A percentile compares a stretch with the other conserved stretches of the same genome.
Evolutionary conservation across 1,140 invertebrate species (phyloP).

Genomic region (Aphidius gifuensis): DNA sequence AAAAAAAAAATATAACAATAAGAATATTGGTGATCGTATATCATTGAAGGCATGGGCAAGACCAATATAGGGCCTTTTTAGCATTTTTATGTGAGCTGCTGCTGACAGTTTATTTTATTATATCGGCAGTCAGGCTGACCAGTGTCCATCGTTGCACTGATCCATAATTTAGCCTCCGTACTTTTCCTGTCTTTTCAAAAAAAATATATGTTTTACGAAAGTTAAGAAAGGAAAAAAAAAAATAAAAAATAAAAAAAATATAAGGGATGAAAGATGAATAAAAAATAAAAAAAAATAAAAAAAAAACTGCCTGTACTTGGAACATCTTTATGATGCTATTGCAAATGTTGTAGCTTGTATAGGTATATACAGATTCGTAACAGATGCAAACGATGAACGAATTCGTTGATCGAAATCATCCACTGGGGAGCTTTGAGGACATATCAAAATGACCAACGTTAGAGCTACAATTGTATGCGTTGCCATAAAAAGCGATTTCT

Average conservation of each 20-base stretch:
- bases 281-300: too few species aligned
- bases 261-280: background rate
- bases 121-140: conserved; percentile 35
- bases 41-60: conserved; percentile 17
- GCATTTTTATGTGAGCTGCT: conserved; percentile 54
- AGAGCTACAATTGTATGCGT: conserved; percentile 9
- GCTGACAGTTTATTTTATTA: conserved; percentile 57
- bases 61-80: conserved; percentile 39
- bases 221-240: background rate
- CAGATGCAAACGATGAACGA: conserved; percentile 18
- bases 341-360: too few species aligned
- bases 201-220: too few species aligned
- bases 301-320: too few species aligned
- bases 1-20: conserved; percentile 3
- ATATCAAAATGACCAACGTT: conserved; percentile 7
- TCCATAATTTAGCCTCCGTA: conserved; percentile 20
- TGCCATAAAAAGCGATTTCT: conserved; percentile 30
- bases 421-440: conserved; percentile 15
- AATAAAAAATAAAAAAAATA: background rate
- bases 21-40: conserved; percentile 3
- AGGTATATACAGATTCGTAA: background rate
- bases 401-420: conserved; percentile 17
- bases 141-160: conserved; percentile 35
- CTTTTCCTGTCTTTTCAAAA: too few species aligned
- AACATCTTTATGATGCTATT: too few species aligned